Evolutionary conservation across 2,113 vertebrate genomes (phyloP), one percentile per base, ranked within the genome.

Genomic region (Clarias gariepinus): DNA sequence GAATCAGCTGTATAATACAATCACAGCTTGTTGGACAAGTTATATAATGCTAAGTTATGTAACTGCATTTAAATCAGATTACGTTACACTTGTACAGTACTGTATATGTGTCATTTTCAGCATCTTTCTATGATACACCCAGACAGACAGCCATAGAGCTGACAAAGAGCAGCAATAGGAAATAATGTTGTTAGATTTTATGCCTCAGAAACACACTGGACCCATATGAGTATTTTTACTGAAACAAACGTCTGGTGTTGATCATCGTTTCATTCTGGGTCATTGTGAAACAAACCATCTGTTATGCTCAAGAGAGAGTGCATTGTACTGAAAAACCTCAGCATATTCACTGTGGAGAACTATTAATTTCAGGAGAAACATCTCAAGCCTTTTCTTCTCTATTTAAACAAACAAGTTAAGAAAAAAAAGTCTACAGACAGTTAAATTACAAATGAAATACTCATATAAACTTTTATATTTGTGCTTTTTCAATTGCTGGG

Each of bases 231-330:
- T 4, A 71, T 88, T 85, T 76, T 66, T 69, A 57, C 87, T 82
- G 71, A 85, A 81, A 36, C 74, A 55, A 28, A 60, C 63, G 90
- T 91, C 93, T 93, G 92, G 86, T 90, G 88, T 90, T 91, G 91
- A 94, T 94, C 92, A 93, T 85, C 79, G 74, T 85, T 68, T 86
- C 88, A 92, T 92, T 91, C 87, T 85, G 80, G 86, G 84, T 58
- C 88, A 77, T 92, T 91, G 91, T 92, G 92, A 90, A 92, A 92
- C 81, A 74, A 64, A 66, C 87, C 87, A 90, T 89, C 87, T 85
- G 85, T 79, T 71, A 58, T 85, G 71, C 71, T 74, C 52, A 71
- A 90, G 74, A 76, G 28, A 85, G 84, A 84, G 15, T 61, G 71
- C 60, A 81, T 85, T 68, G 85, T 86, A 81, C 82, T 87, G 66